Conservation (phyloP, 2,888 invertebrate genomes). For the Thera britannica region DNA sequence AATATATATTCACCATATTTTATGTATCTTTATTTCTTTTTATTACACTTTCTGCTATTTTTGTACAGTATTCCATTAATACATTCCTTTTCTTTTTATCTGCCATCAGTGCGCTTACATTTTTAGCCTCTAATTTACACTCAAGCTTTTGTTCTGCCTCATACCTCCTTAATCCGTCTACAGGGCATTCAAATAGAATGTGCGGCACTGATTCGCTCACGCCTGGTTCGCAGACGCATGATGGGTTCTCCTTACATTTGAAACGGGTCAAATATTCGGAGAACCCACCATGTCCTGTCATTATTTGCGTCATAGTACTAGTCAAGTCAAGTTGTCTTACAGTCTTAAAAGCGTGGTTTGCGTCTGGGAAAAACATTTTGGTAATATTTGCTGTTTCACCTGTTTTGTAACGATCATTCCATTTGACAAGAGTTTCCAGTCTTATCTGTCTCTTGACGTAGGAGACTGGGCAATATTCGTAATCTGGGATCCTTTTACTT, state of each 20-base stretch:
- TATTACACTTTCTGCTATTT: not conserved
- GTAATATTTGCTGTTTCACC: conserved; percentile 8
- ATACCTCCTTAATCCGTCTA: not conserved
- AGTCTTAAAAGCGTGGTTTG: not conserved
- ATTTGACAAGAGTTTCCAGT: not conserved
- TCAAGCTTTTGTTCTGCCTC: not conserved
- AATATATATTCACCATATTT: not conserved
- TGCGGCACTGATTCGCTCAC: not conserved
- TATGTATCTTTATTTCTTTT: not conserved
- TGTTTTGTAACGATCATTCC: conserved; percentile 7
- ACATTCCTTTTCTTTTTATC: not conserved
- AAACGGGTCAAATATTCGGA: conserved; percentile 10
- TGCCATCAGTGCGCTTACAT: not conserved
- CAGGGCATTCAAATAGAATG: conserved; percentile 4
- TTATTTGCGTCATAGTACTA: not conserved
- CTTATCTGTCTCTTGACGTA: conserved; percentile 17
- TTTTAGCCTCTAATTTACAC: not conserved
- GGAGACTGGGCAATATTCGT: conserved; percentile 18
- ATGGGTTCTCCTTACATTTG: conserved; percentile 12
- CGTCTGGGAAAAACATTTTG: conserved; percentile 23
- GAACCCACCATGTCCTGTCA: not conserved
- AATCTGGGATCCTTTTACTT: conserved; percentile 4
- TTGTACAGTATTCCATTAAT: not conserved
- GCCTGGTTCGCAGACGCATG: conserved; percentile 14
- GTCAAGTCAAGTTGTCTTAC: not conserved